Evolutionary conservation across 2,888 invertebrate species (phyloP), one percentile per base, ranked within the genome.

Genomic region (Nemoura dubitans): DNA sequence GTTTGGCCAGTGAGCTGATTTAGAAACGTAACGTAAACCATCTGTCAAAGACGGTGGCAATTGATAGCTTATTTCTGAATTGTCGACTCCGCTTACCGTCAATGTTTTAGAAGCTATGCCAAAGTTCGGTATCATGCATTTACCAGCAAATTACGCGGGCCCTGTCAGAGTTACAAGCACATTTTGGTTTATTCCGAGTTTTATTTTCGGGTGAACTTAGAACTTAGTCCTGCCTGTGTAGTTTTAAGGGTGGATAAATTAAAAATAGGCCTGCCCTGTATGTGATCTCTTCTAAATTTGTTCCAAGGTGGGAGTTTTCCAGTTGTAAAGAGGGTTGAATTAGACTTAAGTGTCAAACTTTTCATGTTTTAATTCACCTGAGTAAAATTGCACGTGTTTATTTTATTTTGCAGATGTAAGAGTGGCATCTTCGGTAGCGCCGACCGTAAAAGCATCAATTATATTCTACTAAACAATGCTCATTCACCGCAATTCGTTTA

Each of bases 351-450:
- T n/a, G n/a, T n/a, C n/a, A n/a, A n/a, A n/a, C n/a, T n/a, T n/a
- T n/a, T n/a, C n/a, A n/a, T n/a, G 59, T 21, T 59, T 3, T 59
- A 1, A 59, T 21, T 59, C n/a, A 59, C 16, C 59, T 59, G 59
- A 59, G 21, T 59, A 16, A 59, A 59, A 10, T 21, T 59, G 21
- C 59, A 59, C n/a, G 27, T 78, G 10, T 78, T 78, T 78, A 26
- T 78, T 78, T 78, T 28, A 10, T 78, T 28, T 81, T 81, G 28
- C 81, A 81, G 81, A 30, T 81, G 81, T 81, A 81, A 81, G 25
- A 26, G 78, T 78, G 14, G 14, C 2, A 78, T 78, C 78, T 28
- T 59, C 59, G 21, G 59, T 21, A 59, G 21, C 59, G 14, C 2
- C 59, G 16, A 1, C 14, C 59, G 59, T 59, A 21, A 10, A 59